Base-by-base conservation (phyloP, 2,888 invertebrate genomes). In the Sialis fuliginosa region DNA sequence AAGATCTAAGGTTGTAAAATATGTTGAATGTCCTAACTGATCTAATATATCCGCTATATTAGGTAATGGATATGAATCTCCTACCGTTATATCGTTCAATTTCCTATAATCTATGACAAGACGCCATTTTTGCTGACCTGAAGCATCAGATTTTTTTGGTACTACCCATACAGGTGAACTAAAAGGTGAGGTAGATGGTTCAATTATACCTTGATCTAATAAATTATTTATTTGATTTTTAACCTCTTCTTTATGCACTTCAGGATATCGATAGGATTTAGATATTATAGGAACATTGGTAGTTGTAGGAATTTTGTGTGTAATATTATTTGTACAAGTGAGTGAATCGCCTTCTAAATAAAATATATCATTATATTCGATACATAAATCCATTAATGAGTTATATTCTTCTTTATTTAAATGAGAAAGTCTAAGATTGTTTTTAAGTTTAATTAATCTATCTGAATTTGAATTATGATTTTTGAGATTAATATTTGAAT, bases 21-120 rank as follows among this genome's bases (percentile, higher is more conserved):
- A 63, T 47, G 55, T 54, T 1, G 58, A 52, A 48, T 57, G 55
- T 37, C 61, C 60, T 44, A 58, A 41, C 35, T 52, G 48, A 32
- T 55, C 53, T 30, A 58, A 46, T 5, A 57, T 47, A 30, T 56
- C 54, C 6, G 53, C 48, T 5, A 59, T 54, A 31, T 54, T 50
- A 5, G 54, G 54, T 6, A 56, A 40, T 35, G 56, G 54, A 50
- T 54, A 57, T 13, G 45, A 49, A 49, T 57, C 56, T 31, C 50
- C 52, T 2, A 55, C 50, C 0, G 56, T 55, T 43, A 54, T 51
- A 49, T 56, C 48, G 45, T 49, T 45, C 43, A 64, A 44, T 50
- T 60, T 58, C 33, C 61, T 47, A 48, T 60, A 64, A 48, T 64
- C 62, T 1, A 62, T 56, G 5, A 63, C 63, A 12, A 64, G 49